Evolutionary conservation across 1,140 invertebrate species (phyloP).

Genomic region (Nephotettix cincticeps): DNA sequence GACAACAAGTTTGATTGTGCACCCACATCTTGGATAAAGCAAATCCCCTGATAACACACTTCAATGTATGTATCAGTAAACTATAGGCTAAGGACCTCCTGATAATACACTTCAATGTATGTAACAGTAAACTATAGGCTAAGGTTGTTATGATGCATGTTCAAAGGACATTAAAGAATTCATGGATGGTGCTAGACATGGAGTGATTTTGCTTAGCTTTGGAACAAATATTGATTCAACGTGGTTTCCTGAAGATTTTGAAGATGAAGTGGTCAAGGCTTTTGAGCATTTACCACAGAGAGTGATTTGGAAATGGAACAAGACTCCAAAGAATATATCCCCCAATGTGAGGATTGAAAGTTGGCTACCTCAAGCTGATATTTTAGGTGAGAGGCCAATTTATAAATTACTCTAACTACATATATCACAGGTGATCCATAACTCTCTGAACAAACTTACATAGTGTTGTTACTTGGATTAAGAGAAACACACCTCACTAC

Average conservation of each 20-base stretch:
- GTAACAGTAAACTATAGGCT: too few relatives aligned
- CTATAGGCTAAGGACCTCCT: too few relatives aligned
- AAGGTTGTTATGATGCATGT: background rate
- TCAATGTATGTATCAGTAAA: too few relatives aligned
- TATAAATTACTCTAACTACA: background rate
- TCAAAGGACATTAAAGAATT: conserved; percentile 64
- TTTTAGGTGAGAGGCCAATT: conserved; percentile 29
- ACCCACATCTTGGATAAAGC: too few relatives aligned
- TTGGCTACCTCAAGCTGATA: conserved; percentile 36
- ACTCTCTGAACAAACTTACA: too few relatives aligned
- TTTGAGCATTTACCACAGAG: conserved; percentile 46
- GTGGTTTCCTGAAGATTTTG: background rate
- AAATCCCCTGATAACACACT: too few relatives aligned
- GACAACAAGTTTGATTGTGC: too few relatives aligned
- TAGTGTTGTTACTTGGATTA: too few relatives aligned
- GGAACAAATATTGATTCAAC: conserved; percentile 24
- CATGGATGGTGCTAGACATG: conserved; percentile 64
- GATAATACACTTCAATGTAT: too few relatives aligned
- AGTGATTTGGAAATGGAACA: conserved; percentile 73
- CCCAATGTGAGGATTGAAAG: conserved; percentile 31
- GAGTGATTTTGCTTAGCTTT: conserved; percentile 42
- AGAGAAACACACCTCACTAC: too few relatives aligned
- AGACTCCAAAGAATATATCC: conserved; percentile 32
- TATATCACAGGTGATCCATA: too few relatives aligned
- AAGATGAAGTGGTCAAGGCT: conserved; percentile 20